Percentiles rank a stretch among this genome's conserved stretches.
These are phyloP conservation scores for Heliconius eleuchia DNA, from an alignment of 1,140 invertebrate species.

Conservation along the genomic window DNA sequence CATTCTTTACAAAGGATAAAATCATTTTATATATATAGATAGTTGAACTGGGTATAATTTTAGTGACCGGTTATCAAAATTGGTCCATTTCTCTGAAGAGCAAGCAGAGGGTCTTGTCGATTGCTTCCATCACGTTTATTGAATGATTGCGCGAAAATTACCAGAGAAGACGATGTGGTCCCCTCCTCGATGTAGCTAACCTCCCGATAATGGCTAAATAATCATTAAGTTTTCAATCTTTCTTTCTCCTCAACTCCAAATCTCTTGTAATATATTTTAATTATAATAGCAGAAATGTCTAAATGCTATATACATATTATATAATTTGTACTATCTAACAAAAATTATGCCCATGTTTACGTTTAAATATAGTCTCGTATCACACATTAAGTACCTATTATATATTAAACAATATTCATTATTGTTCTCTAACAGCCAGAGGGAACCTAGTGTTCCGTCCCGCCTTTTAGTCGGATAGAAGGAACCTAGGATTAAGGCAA, in stretches of 20 bases:
- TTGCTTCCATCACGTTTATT: constrained; percentile 77
- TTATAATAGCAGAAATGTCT: too few relatives aligned
- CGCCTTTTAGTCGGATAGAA: too few relatives aligned
- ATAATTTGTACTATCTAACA: too few relatives aligned
- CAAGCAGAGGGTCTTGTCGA: constrained; percentile 73
- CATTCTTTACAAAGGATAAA: neutral
- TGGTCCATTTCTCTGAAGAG: constrained; percentile 72
- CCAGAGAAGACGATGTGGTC: constrained; percentile 57
- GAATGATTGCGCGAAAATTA: constrained; percentile 80
- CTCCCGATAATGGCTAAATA: constrained; percentile 53
- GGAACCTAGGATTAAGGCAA: too few relatives aligned
- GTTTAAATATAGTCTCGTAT: too few relatives aligned
- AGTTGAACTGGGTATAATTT: constrained; percentile 18
- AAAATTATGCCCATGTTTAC: too few relatives aligned
- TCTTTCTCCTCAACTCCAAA: constrained; percentile 38
- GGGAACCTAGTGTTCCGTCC: too few relatives aligned
- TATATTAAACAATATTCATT: too few relatives aligned
- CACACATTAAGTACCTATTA: too few relatives aligned
- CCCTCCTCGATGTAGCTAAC: constrained; percentile 56
- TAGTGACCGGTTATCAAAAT: constrained; percentile 51
- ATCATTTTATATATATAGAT: neutral
- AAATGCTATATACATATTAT: neutral
- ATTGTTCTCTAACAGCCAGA: too few relatives aligned
- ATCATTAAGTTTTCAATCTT: constrained; percentile 66
- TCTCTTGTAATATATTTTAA: too few relatives aligned